Evolutionary conservation across 2,113 vertebrate species (phyloP).

Genomic region (Plecturocebus donacophilus): DNA sequence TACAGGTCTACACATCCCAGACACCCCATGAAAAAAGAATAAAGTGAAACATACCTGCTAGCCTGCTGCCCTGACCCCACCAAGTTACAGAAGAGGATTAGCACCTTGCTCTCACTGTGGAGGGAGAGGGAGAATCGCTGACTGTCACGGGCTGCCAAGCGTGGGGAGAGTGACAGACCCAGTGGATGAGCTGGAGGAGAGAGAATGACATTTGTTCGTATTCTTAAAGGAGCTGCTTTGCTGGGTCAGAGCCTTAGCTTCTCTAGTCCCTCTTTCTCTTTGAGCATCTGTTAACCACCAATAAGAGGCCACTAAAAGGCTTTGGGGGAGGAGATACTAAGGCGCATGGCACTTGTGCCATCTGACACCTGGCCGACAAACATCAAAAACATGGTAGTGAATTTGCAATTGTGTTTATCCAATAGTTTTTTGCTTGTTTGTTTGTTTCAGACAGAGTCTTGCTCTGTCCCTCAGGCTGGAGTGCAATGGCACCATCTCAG

Average conservation of each 20-base stretch:
- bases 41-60: constrained; percentile 84
- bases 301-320: neutral
- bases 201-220: neutral
- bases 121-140: constrained; percentile 86
- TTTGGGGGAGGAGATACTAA: neutral
- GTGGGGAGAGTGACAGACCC: constrained; percentile 87
- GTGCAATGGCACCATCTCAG: too few relatives aligned
- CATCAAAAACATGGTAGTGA: accelerated
- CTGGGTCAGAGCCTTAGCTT: neutral
- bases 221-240: neutral
- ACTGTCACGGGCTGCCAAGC: constrained; percentile 72
- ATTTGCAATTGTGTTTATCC: neutral
- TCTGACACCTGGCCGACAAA: too few relatives aligned
- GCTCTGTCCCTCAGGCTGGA: too few relatives aligned
- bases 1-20: neutral
- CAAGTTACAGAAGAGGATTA: constrained; percentile 93
- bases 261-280: neutral
- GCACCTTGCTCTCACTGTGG: constrained; percentile 82
- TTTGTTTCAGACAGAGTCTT: too few relatives aligned
- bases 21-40: neutral
- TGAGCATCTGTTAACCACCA: neutral
- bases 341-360: neutral
- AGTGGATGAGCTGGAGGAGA: constrained; percentile 86
- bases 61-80: constrained; percentile 87
- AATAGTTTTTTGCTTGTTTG: too few relatives aligned